Base-by-base conservation (phyloP, 2,797 vertebrate species). In the Parotocinclus haroldoi region DNA sequence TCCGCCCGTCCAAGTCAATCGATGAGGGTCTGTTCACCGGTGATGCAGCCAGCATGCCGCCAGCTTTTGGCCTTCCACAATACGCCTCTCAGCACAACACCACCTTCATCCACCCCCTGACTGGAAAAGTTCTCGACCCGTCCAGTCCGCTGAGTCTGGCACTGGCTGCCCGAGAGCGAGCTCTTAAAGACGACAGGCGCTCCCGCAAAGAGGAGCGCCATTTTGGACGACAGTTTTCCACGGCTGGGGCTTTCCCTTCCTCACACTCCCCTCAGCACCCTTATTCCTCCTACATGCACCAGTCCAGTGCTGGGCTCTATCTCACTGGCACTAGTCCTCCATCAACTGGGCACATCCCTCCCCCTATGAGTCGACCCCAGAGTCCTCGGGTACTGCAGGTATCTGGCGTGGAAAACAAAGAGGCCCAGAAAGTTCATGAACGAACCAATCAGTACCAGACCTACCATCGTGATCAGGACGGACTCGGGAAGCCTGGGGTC, bases 21-120 rank as follows among this genome's bases (percentile, higher is more conserved):
- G 95, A 96, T 36, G 95, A 96, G 64, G 94, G 93, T 72, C 92
- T 96, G 92, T 95, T 96, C 86, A 89, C 89, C 57, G 91, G 90
- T 16, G 93, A 95, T 74, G 92, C 87, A 69, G 93, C 91, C 66
- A 87, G 92, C 85, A 89, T 93, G 89, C 90, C 91, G 0, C 86
- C 90, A 9, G 89, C 91, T 2, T 92, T 91, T 58, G 90, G 87
- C 18, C 78, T 91, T 57, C 89, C 91, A 1, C 90, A 91, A 76
- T 91, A 85, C 37, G 89, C 86, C 10, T 91, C 90, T 16, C 88
- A 89, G 68, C 75, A 83, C 16, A 71, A 87, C 17, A 91, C 91
- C 7, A 93, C 94, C 18, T 95, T 96, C 76, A 93, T 96, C 66
- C 94, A 96, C 78, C 95, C 95, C 10, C 90, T 96, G 55, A 96